These are phyloP conservation scores for Otus sunia DNA, from an alignment of 2,113 vertebrate genomes.

Conservation along the genomic window DNA sequence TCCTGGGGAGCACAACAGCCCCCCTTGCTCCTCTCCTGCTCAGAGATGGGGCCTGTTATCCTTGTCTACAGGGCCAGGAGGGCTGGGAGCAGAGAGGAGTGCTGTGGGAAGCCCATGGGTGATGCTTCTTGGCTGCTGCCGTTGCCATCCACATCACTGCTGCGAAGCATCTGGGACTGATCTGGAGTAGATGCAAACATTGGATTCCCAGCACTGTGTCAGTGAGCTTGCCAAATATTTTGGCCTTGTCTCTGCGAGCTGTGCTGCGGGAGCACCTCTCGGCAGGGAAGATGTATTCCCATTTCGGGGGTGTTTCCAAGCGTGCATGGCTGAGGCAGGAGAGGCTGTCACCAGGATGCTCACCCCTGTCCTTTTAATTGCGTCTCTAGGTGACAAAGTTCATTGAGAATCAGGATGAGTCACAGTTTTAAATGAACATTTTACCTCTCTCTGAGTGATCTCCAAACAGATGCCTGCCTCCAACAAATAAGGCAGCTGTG, in stretches of 20 bases:
- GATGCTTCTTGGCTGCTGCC: neutral
- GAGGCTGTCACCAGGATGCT: neutral
- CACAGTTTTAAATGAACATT: neutral
- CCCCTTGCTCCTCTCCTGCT: neutral
- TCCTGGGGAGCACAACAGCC: accelerated
- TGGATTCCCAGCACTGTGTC: neutral
- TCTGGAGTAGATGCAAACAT: neutral
- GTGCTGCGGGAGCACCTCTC: neutral
- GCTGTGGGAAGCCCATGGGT: neutral
- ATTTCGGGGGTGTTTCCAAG: accelerated
- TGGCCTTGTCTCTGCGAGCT: neutral
- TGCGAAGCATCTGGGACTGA: neutral
- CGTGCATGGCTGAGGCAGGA: neutral
- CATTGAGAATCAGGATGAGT: neutral
- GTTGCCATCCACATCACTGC: neutral
- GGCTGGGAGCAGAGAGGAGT: neutral
- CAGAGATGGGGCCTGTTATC: accelerated
- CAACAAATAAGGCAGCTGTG: neutral
- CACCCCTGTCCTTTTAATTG: neutral
- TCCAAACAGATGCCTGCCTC: neutral
- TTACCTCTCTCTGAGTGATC: neutral
- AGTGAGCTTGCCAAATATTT: neutral
- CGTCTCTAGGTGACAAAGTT: neutral
- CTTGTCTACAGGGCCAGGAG: accelerated
- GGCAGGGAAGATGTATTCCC: neutral